These are phyloP conservation scores for Pangasius djambal DNA, from an alignment of 2,797 vertebrate species.

Conservation along the genomic window DNA sequence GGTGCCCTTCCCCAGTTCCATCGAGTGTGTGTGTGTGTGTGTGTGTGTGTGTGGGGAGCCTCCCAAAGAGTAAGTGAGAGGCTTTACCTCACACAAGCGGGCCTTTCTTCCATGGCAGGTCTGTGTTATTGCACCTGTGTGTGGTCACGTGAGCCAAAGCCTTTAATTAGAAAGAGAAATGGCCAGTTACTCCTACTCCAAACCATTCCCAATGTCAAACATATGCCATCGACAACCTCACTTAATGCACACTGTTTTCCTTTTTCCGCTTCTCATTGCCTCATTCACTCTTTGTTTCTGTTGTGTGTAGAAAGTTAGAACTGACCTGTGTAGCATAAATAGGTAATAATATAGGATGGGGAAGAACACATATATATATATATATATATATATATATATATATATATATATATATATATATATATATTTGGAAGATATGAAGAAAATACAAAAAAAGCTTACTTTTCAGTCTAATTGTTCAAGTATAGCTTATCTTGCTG, in stretches of 20 bases:
- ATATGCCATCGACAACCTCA: conserved; percentile 34
- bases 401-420: background rate
- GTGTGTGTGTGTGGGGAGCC: conserved; percentile 61
- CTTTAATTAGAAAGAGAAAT: conserved; percentile 59
- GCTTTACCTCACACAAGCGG: conserved; percentile 73
- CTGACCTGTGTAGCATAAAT: background rate
- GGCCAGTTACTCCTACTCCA: conserved; percentile 49
- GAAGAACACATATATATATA: background rate
- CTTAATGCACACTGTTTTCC: background rate
- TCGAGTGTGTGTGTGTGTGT: conserved; percentile 71
- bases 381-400: background rate
- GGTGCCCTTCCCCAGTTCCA: conserved; percentile 63
- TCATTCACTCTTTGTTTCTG: conserved; percentile 23
- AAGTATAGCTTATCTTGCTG: background rate
- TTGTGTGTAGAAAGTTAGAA: background rate
- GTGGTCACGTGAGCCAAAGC: conserved; percentile 59
- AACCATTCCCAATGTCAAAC: conserved; percentile 55
- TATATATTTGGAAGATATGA: background rate
- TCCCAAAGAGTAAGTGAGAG: conserved; percentile 52
- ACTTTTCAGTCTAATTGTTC: background rate
- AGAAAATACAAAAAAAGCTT: background rate
- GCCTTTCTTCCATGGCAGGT: conserved; percentile 75
- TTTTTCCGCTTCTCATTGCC: conserved; percentile 13
- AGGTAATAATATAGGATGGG: background rate
- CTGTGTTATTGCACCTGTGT: conserved; percentile 80